phyloP scores from a whole-genome alignment of 2,113 vertebrate species.

The Anoura caudifer region DNA sequence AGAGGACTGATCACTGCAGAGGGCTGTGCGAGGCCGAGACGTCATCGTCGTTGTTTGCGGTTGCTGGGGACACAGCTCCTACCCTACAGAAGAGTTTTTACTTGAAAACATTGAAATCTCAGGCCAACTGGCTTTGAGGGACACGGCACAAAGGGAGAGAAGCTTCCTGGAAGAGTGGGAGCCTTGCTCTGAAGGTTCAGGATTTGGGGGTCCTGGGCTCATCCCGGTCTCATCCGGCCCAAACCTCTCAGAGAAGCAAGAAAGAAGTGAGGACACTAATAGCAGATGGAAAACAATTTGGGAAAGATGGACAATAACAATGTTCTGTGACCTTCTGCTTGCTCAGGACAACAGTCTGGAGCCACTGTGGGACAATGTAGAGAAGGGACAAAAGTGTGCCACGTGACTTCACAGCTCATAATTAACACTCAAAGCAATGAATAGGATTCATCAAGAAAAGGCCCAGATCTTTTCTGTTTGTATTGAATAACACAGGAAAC shows the following conservation, averaged over 20 bases:
- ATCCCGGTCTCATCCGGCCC: background rate
- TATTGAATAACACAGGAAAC: background rate
- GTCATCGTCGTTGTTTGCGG: accelerated
- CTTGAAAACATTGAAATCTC: background rate
- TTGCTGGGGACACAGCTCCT: background rate
- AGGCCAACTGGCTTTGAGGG: background rate
- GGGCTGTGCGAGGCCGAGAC: background rate
- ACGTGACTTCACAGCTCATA: accelerated
- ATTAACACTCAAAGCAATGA: accelerated
- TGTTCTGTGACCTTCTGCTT: background rate
- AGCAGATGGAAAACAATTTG: background rate
- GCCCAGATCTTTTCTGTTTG: background rate
- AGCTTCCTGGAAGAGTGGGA: background rate
- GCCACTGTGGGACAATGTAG: background rate
- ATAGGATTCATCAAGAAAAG: background rate
- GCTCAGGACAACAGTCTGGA: background rate
- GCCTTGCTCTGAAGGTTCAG: background rate
- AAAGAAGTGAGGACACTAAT: background rate
- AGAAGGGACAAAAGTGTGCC: background rate
- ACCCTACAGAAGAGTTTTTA: background rate
- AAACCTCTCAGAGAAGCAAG: background rate
- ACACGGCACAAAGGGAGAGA: background rate
- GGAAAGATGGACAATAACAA: background rate
- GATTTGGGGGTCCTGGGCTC: background rate
- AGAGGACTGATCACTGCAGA: background rate